Conservation (phyloP, 2,797 vertebrate genomes). For the Argyrosomus regius region DNA sequence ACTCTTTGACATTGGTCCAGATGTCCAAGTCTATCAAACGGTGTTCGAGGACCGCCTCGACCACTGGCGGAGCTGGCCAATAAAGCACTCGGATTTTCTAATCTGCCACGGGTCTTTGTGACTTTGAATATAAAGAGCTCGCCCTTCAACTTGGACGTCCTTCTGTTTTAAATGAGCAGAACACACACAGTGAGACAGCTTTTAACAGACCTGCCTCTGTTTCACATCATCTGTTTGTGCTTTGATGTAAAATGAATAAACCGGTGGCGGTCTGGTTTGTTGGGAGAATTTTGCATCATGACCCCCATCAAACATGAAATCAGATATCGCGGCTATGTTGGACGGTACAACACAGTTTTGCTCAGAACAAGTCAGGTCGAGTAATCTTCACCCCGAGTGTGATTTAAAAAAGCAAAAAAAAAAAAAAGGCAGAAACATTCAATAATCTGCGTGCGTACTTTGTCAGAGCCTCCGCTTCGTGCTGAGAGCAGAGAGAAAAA, state of each 20-base stretch:
- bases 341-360: background rate
- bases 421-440: constrained; percentile 5
- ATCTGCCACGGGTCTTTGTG: constrained; percentile 50
- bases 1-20: constrained; percentile 75
- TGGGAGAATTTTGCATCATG: background rate
- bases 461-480: constrained; percentile 8
- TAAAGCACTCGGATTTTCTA: constrained; percentile 73
- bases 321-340: constrained; percentile 1
- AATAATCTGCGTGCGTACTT: constrained; percentile 36
- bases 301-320: constrained; percentile 34
- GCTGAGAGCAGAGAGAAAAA: constrained; percentile 37
- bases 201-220: constrained; percentile 4
- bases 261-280: background rate
- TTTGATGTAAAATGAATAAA: constrained; percentile 38
- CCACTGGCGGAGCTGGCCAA: constrained; percentile 66
- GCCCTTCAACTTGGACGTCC: constrained; percentile 46
- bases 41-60: constrained; percentile 63
- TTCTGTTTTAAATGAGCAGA: constrained; percentile 20
- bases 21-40: constrained; percentile 76
- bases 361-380: constrained; percentile 14
- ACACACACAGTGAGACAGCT: background rate
- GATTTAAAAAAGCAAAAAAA: constrained; percentile 12
- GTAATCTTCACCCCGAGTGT: background rate
- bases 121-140: constrained; percentile 48
- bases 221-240: constrained; percentile 20